A percentile compares a stretch with the other conserved stretches of the same genome.
Evolutionary conservation across 2,113 vertebrate genomes (phyloP).

Genomic region (Antechinus stuartii): DNA sequence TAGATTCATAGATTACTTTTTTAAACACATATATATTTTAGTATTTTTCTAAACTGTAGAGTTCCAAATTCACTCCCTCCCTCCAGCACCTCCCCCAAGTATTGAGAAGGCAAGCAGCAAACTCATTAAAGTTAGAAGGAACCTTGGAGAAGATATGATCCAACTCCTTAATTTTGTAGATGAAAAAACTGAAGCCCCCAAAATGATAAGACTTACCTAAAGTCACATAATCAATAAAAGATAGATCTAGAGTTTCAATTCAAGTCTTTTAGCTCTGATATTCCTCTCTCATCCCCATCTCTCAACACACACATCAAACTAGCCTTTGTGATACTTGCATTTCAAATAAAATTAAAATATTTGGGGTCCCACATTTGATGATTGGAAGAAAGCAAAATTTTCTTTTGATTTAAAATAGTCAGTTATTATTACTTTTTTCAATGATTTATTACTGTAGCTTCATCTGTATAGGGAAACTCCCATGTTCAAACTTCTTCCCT

Average conservation of each 20-base stretch:
- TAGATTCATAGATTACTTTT: not conserved
- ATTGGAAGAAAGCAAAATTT: not conserved
- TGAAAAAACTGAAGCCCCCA: not conserved
- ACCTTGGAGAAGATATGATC: not conserved
- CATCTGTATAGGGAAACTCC: not conserved
- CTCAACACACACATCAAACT: not conserved
- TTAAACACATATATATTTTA: not conserved
- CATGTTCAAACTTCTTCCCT: not conserved
- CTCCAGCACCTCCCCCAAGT: not conserved
- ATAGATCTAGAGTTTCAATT: not conserved
- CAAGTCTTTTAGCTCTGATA: not conserved
- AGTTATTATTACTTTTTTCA: not conserved
- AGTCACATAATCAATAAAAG: not conserved
- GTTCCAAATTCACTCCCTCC: not conserved
- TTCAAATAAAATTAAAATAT: not conserved
- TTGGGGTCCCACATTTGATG: not conserved
- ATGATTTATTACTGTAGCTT: not conserved
- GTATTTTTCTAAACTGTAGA: not conserved
- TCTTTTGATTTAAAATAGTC: not conserved
- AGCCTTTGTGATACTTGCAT: not conserved
- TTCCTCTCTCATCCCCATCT: not conserved
- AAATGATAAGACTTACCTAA: not conserved
- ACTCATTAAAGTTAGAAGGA: not conserved
- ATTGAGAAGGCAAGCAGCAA: not conserved
- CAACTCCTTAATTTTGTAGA: not conserved